Evolutionary conservation across 2,113 vertebrate genomes (phyloP).

Genomic region (Felis catus): F.catus_Fca126_mat1.0 CM031415.1:178224501-178225000

Average conservation of each 20-base stretch:
- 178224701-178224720: not conserved
- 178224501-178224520: not conserved
- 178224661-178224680: not conserved
- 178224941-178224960: not conserved
- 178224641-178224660: not conserved
- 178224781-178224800: not conserved
- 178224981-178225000: not conserved
- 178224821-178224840: not conserved
- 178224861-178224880: not conserved
- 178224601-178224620: not conserved
- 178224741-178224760: not conserved
- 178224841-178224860: not conserved
- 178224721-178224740: not conserved
- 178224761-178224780: not conserved
- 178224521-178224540: not conserved
- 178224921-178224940: not conserved
- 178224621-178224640: not conserved
- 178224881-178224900: not conserved
- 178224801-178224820: not conserved
- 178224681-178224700: not conserved
- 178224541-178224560: not conserved
- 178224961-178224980: not conserved
- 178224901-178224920: not conserved
- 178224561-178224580: not conserved
- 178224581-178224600: not conserved